phyloP scores from a whole-genome alignment of 2,888 invertebrate species.

The Rapana venosa region DNA sequence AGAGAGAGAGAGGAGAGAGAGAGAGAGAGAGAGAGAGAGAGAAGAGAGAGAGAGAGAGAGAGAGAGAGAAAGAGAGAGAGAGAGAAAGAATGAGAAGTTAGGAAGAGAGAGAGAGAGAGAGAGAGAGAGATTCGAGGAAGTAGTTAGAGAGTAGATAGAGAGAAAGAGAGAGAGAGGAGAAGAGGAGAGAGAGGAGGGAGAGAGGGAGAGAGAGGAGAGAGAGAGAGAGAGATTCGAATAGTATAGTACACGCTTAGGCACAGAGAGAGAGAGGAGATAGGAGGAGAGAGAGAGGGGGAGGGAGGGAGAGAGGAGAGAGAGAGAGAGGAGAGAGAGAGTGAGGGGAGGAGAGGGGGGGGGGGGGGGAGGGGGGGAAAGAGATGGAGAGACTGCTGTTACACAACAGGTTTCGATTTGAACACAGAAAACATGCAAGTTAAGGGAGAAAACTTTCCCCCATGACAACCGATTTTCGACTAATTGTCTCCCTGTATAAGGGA shows the following conservation, averaged over 20 bases:
- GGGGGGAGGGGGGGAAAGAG: no score
- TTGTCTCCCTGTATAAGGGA: no score
- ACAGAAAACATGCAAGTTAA: no score
- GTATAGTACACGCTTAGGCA: no score
- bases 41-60: slow-evolving; percentile 6
- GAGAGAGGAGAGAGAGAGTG: not conserved
- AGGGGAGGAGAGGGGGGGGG: not conserved
- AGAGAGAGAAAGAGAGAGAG: not conserved
- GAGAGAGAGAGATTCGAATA: not conserved
- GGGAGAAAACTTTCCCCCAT: no score
- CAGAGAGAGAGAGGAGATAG: no score
- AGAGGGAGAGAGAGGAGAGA: not conserved
- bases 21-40: no score
- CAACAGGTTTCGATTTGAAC: no score
- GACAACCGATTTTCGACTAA: no score
- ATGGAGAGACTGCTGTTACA: no score
- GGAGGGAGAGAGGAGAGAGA: not conserved
- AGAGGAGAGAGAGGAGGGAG: not conserved
- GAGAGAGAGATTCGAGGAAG: not conserved
- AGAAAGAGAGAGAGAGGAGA: not conserved
- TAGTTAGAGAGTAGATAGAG: not conserved
- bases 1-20: no score
- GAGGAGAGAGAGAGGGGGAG: no score
- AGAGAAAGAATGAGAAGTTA: not conserved
- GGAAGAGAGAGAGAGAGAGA: not conserved